phyloP scores from a whole-genome alignment of 2,797 vertebrate species.

The Melanotaenia boesemani region DNA sequence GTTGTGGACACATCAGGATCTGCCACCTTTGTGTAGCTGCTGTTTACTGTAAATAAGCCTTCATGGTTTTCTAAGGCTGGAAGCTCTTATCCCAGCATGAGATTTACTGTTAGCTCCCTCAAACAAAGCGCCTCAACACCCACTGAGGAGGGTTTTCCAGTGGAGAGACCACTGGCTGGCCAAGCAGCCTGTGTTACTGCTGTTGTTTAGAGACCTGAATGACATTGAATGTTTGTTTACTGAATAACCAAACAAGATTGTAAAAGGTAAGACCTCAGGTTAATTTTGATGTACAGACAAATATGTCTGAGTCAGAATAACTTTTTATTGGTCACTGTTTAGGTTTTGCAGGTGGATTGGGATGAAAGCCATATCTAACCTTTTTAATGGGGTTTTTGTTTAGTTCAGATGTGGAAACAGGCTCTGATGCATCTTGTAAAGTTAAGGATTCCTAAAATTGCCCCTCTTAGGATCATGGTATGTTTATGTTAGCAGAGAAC shows the following conservation, averaged over 20 bases:
- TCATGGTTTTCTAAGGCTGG: conserved; percentile 38
- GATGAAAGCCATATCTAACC: neutral
- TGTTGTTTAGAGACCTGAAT: conserved; percentile 2
- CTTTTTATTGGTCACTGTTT: neutral
- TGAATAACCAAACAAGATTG: neutral
- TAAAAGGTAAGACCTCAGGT: neutral
- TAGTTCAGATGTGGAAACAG: conserved; percentile 2
- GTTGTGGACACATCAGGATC: conserved; percentile 43
- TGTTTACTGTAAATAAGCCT: conserved; percentile 43
- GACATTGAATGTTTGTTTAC: neutral
- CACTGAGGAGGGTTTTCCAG: conserved; percentile 3
- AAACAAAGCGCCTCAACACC: conserved; percentile 21
- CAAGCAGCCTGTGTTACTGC: conserved; percentile 1
- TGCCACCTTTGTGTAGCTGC: conserved; percentile 15
- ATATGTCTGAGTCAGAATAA: neutral
- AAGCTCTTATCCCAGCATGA: conserved; percentile 59
- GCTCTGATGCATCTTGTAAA: conserved; percentile 5
- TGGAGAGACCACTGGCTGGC: conserved; percentile 1
- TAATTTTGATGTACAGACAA: neutral
- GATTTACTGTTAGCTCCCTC: conserved; percentile 36
- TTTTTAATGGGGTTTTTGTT: neutral
- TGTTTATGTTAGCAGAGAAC: neutral
- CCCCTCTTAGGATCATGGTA: neutral
- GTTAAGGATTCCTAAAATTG: neutral
- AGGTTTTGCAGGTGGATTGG: conserved; percentile 1